Evolutionary conservation across 2,113 vertebrate species (phyloP).

Genomic region (Mola mola): DNA sequence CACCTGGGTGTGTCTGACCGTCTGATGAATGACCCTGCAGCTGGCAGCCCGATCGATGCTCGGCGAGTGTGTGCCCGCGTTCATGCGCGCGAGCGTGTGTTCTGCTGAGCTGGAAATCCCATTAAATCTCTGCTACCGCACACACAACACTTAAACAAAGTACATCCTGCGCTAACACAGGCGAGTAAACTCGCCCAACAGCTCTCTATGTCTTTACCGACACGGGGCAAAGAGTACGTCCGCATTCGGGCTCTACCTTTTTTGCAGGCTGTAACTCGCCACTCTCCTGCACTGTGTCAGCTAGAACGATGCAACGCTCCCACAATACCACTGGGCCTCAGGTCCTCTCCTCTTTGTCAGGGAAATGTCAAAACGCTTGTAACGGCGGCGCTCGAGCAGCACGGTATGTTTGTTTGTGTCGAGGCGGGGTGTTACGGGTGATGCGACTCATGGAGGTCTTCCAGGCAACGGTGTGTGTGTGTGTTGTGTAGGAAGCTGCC

Average conservation of each 20-base stretch:
- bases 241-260: slow-evolving; percentile 24
- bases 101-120: slow-evolving; percentile 84
- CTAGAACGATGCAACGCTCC: slow-evolving; percentile 51
- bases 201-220: slow-evolving; percentile 64
- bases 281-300: slow-evolving; percentile 56
- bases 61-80: slow-evolving; percentile 38
- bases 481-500: slow-evolving; percentile 61
- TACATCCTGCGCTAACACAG: slow-evolving; percentile 50
- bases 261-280: slow-evolving; percentile 52
- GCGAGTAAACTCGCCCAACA: slow-evolving; percentile 55
- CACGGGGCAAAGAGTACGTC: slow-evolving; percentile 56
- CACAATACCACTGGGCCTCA: too few relatives aligned
- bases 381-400: slow-evolving; percentile 49
- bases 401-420: slow-evolving; percentile 72
- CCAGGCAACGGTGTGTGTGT: slow-evolving; percentile 48
- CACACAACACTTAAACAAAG: slow-evolving; percentile 33
- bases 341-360: slow-evolving; percentile 50
- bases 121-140: slow-evolving; percentile 76
- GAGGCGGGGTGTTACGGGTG: slow-evolving; percentile 63
- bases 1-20: slow-evolving; percentile 78
- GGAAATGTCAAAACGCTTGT: slow-evolving; percentile 64
- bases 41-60: slow-evolving; percentile 73
- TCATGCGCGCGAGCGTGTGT: slow-evolving; percentile 40
- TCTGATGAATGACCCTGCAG: slow-evolving; percentile 80
- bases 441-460: slow-evolving; percentile 67